phyloP scores from a whole-genome alignment of 37 sponge, comb jelly and placozoan species.

The Haliclona indistincta region DNA sequence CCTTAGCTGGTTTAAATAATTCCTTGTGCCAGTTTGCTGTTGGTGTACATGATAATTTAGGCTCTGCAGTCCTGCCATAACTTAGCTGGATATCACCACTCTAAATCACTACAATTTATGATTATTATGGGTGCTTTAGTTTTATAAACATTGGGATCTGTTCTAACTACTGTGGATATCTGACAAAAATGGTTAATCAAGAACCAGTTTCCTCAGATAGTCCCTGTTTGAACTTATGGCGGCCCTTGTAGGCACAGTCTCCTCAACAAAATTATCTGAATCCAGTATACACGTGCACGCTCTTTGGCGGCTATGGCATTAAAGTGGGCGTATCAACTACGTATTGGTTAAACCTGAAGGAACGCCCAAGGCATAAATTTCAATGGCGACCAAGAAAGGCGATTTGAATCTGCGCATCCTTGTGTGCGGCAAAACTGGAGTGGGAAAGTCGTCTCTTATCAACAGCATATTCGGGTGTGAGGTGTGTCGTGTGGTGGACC shows the following conservation, averaged over 20 bases:
- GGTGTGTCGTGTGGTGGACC: no score
- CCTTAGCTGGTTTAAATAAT: no score
- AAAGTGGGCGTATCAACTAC: no score
- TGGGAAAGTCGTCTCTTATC: no score
- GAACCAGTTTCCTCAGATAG: slow-evolving; percentile 51
- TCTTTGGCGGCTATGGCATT: not conserved
- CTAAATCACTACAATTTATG: no score
- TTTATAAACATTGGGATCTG: slow-evolving; percentile 89
- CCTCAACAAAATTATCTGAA: slow-evolving; percentile 63
- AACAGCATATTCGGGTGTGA: no score
- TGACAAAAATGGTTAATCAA: not conserved
- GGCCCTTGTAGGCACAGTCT: slow-evolving; percentile 65
- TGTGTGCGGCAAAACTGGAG: slow-evolving; percentile 14
- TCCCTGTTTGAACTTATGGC: slow-evolving; percentile 50
- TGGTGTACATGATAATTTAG: slow-evolving; percentile 82
- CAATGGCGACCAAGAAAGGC: no score
- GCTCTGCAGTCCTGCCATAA: slow-evolving; percentile 71
- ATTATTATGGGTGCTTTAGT: slow-evolving; percentile 46
- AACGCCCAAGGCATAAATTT: no score
- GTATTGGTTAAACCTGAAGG: no score
- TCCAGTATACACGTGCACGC: slow-evolving; percentile 35
- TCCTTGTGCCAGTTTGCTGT: no score
- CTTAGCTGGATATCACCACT: slow-evolving; percentile 38
- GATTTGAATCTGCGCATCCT: not conserved
- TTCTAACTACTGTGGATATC: slow-evolving; percentile 68